phyloP scores from a whole-genome alignment of 2,113 vertebrate species.

The Chloropsis cyanopogon region DNA sequence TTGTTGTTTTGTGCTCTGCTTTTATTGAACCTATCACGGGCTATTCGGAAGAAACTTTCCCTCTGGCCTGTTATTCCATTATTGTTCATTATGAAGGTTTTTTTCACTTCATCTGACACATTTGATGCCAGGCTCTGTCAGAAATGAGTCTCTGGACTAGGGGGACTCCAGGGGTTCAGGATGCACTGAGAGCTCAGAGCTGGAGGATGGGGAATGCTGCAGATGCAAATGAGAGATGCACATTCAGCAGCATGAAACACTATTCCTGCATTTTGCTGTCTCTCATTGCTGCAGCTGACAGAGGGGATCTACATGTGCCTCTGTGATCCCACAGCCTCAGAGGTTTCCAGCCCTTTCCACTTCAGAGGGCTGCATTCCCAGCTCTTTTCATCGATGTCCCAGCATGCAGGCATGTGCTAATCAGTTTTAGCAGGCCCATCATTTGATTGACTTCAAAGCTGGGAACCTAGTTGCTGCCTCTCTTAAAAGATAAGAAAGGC shows the following conservation, averaged over 20 bases:
- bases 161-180: background rate
- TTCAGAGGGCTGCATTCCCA: background rate
- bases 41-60: background rate
- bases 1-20: background rate
- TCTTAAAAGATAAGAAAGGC: slow-evolving; percentile 16
- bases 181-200: background rate
- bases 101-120: background rate
- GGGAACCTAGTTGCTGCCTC: background rate
- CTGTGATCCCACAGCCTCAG: background rate
- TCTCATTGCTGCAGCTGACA: background rate
- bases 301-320: background rate
- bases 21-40: background rate
- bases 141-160: fast-evolving
- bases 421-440: slow-evolving; percentile 5
- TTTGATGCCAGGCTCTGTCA: background rate
- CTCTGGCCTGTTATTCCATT: slow-evolving; percentile 22
- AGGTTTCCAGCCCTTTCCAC: background rate
- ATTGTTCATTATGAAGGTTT: background rate
- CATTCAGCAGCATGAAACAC: background rate
- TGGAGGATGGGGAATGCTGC: background rate
- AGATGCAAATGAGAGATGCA: background rate
- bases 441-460: slow-evolving; percentile 38
- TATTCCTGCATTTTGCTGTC: background rate
- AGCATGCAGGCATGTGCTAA: background rate
- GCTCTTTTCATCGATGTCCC: background rate